Evolutionary conservation across 2,888 invertebrate species (phyloP).

Genomic region (Lasioglossum figueresi): DNA sequence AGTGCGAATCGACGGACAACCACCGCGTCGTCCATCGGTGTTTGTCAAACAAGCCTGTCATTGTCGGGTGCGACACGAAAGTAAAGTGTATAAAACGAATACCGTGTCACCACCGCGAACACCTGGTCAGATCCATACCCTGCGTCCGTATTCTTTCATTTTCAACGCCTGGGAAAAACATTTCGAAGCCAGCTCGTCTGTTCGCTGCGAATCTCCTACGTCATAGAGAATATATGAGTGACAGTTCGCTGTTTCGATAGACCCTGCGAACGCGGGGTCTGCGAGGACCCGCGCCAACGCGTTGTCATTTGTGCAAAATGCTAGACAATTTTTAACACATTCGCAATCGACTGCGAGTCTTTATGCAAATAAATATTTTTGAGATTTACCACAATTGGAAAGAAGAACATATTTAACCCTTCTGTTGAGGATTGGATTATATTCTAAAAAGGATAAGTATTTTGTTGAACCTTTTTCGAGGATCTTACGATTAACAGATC

Average conservation of each 20-base stretch:
- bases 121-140: constrained; percentile 30
- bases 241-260: background rate
- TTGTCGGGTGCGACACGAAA: constrained; percentile 35
- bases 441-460: background rate
- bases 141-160: constrained; percentile 24
- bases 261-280: background rate
- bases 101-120: constrained; percentile 44
- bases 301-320: background rate
- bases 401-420: background rate
- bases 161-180: constrained; percentile 21
- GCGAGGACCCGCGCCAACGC: background rate
- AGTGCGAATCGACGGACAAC: background rate
- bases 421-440: background rate
- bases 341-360: background rate
- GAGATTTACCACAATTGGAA: background rate
- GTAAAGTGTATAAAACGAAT: constrained; percentile 49
- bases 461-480: background rate
- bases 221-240: background rate
- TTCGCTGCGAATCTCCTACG: background rate
- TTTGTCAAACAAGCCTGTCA: constrained; percentile 62
- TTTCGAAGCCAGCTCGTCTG: constrained; percentile 8
- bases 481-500: background rate
- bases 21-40: constrained; percentile 30
- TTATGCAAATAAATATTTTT: background rate
- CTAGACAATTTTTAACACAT: background rate